These are phyloP conservation scores for Lottia gigantea DNA, from an alignment of 2,888 invertebrate genomes.

Conservation along the genomic window DNA sequence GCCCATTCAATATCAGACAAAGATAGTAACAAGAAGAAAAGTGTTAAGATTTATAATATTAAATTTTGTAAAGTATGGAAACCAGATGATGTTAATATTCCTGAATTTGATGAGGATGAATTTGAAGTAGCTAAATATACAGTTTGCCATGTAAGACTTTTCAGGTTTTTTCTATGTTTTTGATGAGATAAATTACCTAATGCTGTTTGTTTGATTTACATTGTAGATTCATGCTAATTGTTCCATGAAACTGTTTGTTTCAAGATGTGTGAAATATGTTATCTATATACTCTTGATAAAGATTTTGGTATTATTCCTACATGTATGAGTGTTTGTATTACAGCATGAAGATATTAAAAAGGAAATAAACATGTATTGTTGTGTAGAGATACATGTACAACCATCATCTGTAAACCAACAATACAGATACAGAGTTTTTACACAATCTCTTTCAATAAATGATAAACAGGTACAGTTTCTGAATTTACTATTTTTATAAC, in stretches of 20 bases:
- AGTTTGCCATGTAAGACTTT: constrained; percentile 41
- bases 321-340: neutral
- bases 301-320: too few species aligned
- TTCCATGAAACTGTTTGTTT: too few species aligned
- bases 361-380: constrained; percentile 32
- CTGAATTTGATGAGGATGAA: constrained; percentile 41
- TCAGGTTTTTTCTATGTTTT: neutral
- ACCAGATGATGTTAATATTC: constrained; percentile 44
- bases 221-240: too few species aligned
- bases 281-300: too few species aligned
- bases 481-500: too few species aligned
- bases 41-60: constrained; percentile 37
- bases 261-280: neutral
- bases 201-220: too few species aligned
- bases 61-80: constrained; percentile 42
- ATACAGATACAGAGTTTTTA: constrained; percentile 40
- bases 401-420: constrained; percentile 14
- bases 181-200: neutral
- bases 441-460: constrained; percentile 36
- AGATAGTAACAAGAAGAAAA: constrained; percentile 33
- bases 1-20: constrained; percentile 38
- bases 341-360: constrained; percentile 42
- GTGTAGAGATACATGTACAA: constrained; percentile 52
- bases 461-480: constrained; percentile 34
- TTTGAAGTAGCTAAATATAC: constrained; percentile 57